A percentile compares a stretch with the other conserved stretches of the same genome.
Evolutionary conservation across 2,888 invertebrate genomes (phyloP).

Genomic region (Nephrotoma flavescens): DNA sequence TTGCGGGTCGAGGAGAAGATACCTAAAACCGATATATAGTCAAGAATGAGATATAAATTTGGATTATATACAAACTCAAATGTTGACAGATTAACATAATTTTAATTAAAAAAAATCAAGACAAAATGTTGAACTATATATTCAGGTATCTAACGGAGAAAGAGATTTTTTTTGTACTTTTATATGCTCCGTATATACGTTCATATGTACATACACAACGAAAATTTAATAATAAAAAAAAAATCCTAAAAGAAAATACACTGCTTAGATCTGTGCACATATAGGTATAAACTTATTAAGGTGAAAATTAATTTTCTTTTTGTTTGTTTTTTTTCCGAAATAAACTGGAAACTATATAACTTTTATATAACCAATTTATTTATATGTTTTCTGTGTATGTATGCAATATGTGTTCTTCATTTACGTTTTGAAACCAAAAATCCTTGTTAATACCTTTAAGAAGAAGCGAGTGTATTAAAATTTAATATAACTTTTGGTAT

Average conservation of each 20-base stretch:
- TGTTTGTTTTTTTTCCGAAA: not conserved
- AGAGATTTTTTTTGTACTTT: not conserved
- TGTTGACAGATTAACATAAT: not conserved
- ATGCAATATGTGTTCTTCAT: not conserved
- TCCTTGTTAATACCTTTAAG: not conserved
- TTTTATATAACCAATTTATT: not conserved
- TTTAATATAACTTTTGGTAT: too few species aligned
- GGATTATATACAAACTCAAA: not conserved
- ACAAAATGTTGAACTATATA: not conserved
- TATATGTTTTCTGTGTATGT: not conserved
- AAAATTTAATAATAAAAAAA: not conserved
- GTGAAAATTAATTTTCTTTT: not conserved
- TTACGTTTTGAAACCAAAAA: not conserved
- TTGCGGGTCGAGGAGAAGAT: too few species aligned
- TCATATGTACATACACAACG: not conserved
- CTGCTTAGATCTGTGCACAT: not conserved
- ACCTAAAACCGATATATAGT: not conserved
- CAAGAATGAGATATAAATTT: not conserved
- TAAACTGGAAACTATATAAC: not conserved
- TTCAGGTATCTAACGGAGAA: too few species aligned
- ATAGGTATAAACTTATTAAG: not conserved
- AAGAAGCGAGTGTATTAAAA: not conserved
- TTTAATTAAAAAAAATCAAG: not conserved
- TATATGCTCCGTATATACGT: not conserved
- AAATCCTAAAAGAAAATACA: not conserved